Base-by-base conservation (phyloP, 2,888 invertebrate genomes). In the Drosophila monieri region DNA sequence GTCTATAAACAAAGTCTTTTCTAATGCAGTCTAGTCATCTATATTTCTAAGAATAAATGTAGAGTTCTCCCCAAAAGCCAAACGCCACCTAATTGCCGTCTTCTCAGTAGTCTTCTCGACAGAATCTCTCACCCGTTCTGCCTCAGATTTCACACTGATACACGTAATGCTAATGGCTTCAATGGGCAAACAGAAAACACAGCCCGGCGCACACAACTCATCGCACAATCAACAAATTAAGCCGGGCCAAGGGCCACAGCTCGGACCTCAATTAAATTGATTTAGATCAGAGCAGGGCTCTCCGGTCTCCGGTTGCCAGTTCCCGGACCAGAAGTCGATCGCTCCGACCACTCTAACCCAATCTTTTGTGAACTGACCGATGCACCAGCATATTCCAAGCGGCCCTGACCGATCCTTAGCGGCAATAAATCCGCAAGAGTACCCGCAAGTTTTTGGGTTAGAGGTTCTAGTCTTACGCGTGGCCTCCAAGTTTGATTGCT, bases 241-340 rank as follows among this genome's bases (percentile, higher is more conserved):
- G 74, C 59, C 67, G 32, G 83, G 74, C 70, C 73, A 79, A 79
- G 68, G 74, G 76, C 68, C 74, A 76, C 59, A 47, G 70, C 62
- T 74, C 68, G 85, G 74, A 78, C 76, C 77, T 75, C 77, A 86
- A 83, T 84, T 88, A 85, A 88, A 85, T 88, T 88, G 85, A 88
- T 88, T 85, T 76, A 78, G 74, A 81, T 78, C 81, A 73, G 67
- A 75, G 80, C 69, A 52, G 62, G 47, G 49, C 62, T 55, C 47
- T 14, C 41, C 41, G 41, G 21, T 49, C 37, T 27, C 44, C 32
- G 3, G n/a, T 14, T 8, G 9, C 41, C 43, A 21, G 21, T 49
- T 43, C 37, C 44, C 25, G 6, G 8, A 6, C 12, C 44, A 47
- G 27, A 37, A 48, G 49, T 27, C 43, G 25, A 6, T 43, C 66